These are phyloP conservation scores for Olivierus martensii DNA, from an alignment of 1,140 invertebrate genomes.

Conservation along the genomic window DNA sequence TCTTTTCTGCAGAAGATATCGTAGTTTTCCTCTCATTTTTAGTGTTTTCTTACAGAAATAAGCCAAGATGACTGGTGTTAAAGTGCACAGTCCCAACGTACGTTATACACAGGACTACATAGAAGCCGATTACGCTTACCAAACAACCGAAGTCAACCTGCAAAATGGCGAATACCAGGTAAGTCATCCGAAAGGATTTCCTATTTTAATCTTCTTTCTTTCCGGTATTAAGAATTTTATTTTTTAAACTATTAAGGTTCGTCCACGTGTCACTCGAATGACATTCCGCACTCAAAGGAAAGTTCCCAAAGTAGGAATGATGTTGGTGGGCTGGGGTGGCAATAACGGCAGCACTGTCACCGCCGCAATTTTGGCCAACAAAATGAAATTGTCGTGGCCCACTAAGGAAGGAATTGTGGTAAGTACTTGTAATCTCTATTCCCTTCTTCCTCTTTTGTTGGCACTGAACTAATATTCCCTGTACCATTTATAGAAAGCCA, in stretches of 20 bases:
- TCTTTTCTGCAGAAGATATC: too few species aligned
- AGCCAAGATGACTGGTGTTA: neutral
- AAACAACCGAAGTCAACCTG: conserved; percentile 48
- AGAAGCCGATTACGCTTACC: conserved; percentile 59
- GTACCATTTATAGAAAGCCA: conserved; percentile 43
- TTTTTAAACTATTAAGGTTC: conserved; percentile 19
- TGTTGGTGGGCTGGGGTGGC: conserved; percentile 91
- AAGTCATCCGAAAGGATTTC: too few species aligned
- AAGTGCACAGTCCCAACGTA: conserved; percentile 50
- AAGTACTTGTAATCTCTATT: neutral
- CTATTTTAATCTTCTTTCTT: too few species aligned
- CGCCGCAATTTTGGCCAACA: conserved; percentile 83
- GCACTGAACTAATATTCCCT: neutral
- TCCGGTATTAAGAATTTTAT: too few species aligned
- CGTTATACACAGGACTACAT: conserved; percentile 58
- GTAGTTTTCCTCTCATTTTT: too few species aligned
- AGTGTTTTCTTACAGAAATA: neutral
- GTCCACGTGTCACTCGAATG: conserved; percentile 26
- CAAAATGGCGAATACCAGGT: conserved; percentile 41
- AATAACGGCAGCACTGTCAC: conserved; percentile 91
- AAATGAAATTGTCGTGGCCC: conserved; percentile 60
- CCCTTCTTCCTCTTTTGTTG: too few species aligned
- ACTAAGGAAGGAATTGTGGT: conserved; percentile 50
- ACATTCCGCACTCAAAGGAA: conserved; percentile 43
- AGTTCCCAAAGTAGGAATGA: conserved; percentile 64